Percentiles rank a stretch among this genome's conserved stretches.
phyloP scores from a whole-genome alignment of 2,888 invertebrate species.

The Agonopterix subpropinquella region DNA sequence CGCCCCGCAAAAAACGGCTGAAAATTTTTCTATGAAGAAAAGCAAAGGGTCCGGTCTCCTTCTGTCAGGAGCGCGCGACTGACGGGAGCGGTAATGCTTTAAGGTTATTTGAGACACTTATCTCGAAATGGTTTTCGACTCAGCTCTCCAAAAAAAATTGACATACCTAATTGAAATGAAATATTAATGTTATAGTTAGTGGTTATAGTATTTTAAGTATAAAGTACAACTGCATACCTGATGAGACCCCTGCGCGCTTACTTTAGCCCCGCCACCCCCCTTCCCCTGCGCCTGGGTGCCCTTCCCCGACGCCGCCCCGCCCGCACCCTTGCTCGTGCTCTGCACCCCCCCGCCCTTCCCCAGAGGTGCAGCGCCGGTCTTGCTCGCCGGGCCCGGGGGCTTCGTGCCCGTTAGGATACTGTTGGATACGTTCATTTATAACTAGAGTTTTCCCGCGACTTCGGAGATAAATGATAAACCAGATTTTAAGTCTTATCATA shows the following conservation, averaged over 20 bases:
- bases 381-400: constrained; percentile 70
- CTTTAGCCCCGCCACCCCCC: constrained; percentile 39
- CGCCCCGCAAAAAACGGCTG: no score
- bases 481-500: no score
- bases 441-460: no score
- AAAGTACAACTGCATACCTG: constrained; percentile 45
- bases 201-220: neutral
- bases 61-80: no score
- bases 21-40: no score
- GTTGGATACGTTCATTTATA: constrained; percentile 9
- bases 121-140: no score
- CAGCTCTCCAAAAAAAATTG: no score
- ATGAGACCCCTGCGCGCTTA: constrained; percentile 39
- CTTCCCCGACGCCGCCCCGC: constrained; percentile 34
- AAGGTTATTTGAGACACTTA: no score
- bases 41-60: no score
- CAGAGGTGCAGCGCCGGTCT: constrained; percentile 60
- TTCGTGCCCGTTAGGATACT: constrained; percentile 65
- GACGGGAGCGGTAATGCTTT: no score
- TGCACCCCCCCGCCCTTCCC: constrained; percentile 44
- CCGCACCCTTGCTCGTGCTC: constrained; percentile 32
- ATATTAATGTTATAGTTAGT: no score
- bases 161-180: no score
- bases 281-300: constrained; percentile 41
- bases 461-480: constrained; percentile 3